A percentile compares a stretch with the other conserved stretches of the same genome.
phyloP scores from a whole-genome alignment of 2,113 vertebrate genomes.

The rabbit (Oryctolagus cuniculus) region DNA sequence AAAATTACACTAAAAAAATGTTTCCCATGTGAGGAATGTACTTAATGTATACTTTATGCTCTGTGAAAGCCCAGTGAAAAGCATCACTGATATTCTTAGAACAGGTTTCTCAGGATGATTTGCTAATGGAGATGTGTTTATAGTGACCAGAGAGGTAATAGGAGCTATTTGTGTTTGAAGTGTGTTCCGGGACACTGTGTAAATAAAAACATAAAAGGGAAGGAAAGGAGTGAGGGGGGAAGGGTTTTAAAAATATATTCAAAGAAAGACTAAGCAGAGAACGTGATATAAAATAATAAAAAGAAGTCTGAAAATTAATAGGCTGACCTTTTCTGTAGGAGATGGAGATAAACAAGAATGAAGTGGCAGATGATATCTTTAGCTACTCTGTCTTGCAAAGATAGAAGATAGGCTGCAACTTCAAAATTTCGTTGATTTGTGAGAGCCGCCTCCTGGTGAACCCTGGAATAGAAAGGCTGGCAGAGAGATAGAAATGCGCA shows the following conservation, averaged over 20 bases:
- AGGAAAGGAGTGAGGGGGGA: background rate
- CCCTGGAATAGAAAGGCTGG: background rate
- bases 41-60: background rate
- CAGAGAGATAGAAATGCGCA: background rate
- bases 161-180: constrained; percentile 49
- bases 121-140: background rate
- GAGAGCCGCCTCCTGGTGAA: background rate
- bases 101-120: constrained; percentile 15
- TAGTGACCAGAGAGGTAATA: background rate
- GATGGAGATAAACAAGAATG: background rate
- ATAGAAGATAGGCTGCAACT: background rate
- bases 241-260: background rate
- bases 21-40: constrained; percentile 1
- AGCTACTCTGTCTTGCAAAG: no score
- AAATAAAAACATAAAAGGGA: background rate
- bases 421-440: background rate
- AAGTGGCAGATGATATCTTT: background rate
- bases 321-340: background rate
- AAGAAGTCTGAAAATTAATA: background rate
- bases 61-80: background rate
- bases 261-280: background rate
- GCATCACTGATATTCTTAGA: constrained; percentile 13
- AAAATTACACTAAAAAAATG: background rate
- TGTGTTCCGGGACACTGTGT: background rate
- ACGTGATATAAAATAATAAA: constrained; percentile 37